Percentiles rank a stretch among this genome's conserved stretches.
Evolutionary conservation across 2,888 invertebrate genomes (phyloP).

Genomic region (Peribatodes rhomboidaria): DNA sequence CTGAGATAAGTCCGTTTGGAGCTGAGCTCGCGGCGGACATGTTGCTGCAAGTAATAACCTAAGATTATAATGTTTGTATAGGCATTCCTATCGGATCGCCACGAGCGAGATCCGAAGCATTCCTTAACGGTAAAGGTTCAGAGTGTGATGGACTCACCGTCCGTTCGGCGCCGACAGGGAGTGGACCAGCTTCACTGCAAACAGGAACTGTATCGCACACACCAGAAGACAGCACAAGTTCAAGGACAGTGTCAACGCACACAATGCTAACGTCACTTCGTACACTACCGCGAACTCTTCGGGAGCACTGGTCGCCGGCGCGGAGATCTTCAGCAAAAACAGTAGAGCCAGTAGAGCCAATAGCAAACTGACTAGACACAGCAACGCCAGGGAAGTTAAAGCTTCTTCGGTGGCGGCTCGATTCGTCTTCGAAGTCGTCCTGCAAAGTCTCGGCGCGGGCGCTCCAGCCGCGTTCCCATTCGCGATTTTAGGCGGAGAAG

Average conservation of each 20-base stretch:
- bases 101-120: constrained; percentile 69
- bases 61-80: constrained; percentile 70
- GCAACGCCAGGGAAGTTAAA: constrained; percentile 93
- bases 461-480: constrained; percentile 87
- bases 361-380: constrained; percentile 94
- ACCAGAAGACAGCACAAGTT: constrained; percentile 97
- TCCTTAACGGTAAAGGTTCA: constrained; percentile 52
- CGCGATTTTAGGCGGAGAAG: constrained; percentile 79
- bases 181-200: constrained; percentile 96
- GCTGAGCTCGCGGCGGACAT: constrained; percentile 49
- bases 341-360: constrained; percentile 94
- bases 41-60: constrained; percentile 62
- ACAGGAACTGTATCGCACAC: constrained; percentile 97
- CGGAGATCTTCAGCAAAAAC: constrained; percentile 94
- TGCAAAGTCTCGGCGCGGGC: constrained; percentile 63
- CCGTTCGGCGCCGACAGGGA: constrained; percentile 93
- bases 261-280: constrained; percentile 96
- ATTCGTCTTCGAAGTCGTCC: constrained; percentile 69
- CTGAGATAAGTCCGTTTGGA: constrained; percentile 72
- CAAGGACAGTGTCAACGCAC: constrained; percentile 94
- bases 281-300: constrained; percentile 96
- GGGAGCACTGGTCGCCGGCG: constrained; percentile 87
- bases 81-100: constrained; percentile 54
- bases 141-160: constrained; percentile 73
- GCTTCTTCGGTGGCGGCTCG: constrained; percentile 88